Evolutionary conservation across 2,797 vertebrate genomes (phyloP).

Genomic region (Artibeus jamaicensis): DNA sequence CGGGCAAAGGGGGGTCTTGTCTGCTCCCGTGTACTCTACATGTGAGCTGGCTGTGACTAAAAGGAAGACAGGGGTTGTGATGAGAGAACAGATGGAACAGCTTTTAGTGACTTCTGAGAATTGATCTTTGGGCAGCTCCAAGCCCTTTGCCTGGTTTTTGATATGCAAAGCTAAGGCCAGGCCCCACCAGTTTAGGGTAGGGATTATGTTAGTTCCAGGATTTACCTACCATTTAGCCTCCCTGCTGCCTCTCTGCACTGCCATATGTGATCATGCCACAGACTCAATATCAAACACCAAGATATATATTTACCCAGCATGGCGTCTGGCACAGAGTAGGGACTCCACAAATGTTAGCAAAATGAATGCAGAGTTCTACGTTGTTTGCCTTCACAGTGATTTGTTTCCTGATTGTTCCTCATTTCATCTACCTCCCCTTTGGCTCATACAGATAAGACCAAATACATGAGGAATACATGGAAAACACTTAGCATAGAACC

Average conservation of each 20-base stretch:
- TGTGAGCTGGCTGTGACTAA: conserved; percentile 25
- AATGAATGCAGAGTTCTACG: neutral
- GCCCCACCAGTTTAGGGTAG: neutral
- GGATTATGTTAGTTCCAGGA: conserved; percentile 29
- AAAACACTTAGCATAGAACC: neutral
- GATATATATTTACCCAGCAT: neutral
- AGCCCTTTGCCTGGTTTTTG: neutral
- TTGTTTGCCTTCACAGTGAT: neutral
- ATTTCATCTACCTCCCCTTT: neutral
- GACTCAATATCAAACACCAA: neutral
- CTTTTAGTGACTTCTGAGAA: neutral
- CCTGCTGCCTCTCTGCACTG: neutral
- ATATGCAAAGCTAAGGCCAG: conserved; percentile 38
- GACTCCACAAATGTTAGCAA: neutral
- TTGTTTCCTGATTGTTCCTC: neutral
- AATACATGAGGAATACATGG: neutral
- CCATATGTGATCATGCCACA: neutral
- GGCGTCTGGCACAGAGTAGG: neutral
- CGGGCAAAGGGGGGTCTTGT: neutral
- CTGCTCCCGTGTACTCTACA: neutral
- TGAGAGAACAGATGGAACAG: conserved; percentile 45
- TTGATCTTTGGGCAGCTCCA: neutral
- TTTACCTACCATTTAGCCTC: conserved; percentile 49
- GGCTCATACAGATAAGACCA: neutral
- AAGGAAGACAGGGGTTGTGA: neutral